Conservation (phyloP, 1,140 invertebrate species). For the Meloidogyne exigua region DNA sequence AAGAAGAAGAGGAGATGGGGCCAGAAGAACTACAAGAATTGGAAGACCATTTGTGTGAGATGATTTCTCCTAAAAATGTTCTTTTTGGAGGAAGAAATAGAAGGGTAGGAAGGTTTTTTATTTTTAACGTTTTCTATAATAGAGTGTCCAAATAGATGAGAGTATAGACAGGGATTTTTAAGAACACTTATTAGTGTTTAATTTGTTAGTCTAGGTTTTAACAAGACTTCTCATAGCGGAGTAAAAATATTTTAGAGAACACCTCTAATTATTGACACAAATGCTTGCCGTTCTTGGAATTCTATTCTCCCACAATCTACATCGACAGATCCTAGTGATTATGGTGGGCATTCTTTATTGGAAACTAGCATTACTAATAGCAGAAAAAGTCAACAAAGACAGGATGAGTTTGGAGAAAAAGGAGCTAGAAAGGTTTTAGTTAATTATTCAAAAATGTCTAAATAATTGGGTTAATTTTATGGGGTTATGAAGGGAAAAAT, state of each 20-base stretch:
- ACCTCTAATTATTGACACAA: neutral
- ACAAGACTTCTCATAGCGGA: no score
- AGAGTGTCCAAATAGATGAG: no score
- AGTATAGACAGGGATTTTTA: no score
- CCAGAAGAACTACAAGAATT: slow-evolving; percentile 26
- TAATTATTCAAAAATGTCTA: no score
- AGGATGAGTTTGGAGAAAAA: neutral
- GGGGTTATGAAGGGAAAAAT: no score
- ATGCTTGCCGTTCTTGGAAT: neutral
- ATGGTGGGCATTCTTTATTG: slow-evolving; percentile 7
- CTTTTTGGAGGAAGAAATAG: slow-evolving; percentile 1
- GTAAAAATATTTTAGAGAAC: neutral
- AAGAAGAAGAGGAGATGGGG: slow-evolving; percentile 18
- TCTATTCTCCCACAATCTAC: neutral
- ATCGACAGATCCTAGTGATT: neutral
- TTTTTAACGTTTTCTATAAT: no score
- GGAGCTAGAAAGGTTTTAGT: neutral
- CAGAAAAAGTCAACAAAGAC: neutral
- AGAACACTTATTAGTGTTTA: no score
- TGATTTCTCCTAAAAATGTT: neutral
- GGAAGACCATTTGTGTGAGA: slow-evolving; percentile 8
- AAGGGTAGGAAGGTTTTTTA: neutral
- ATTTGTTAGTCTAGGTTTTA: no score
- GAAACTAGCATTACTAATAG: slow-evolving; percentile 1
- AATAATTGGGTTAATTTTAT: no score